Evolutionary conservation across 2,888 invertebrate species (phyloP), one percentile per base, ranked within the genome.

Genomic region (Rhimphoctona megacephalus): DNA sequence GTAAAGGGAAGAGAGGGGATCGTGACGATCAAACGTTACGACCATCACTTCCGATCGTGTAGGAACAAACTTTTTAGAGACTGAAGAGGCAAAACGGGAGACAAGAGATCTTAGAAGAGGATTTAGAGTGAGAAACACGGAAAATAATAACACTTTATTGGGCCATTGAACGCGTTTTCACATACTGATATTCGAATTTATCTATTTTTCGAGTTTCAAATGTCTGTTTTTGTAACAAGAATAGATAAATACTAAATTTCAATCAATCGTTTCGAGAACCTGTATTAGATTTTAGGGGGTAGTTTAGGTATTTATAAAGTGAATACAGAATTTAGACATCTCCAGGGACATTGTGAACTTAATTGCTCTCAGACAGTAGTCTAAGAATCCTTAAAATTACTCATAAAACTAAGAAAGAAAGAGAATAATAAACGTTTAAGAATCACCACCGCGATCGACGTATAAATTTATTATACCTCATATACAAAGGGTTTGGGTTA

Each of bases 21-120:
- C 36, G 70, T 7, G 30, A 22, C 30, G 85, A 85, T 79, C 82
- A 82, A 76, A 85, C 82, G 82, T 33, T 52, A 66, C 61, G 61
- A 74, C 6, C 36, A 22, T 25, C 66, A 30, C 66, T 19, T 77
- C 43, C 70, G 46, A 46, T 70, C 39, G 39, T 30, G 61, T 61
- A 61, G 30, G 61, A 61, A 61, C 17, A 61, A 61, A 61, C 61
- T 61, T 61, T n/a, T 6, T 17, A 61, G 61, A 61, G 30, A 61
- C 61, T 17, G 30, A 61, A 61, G 61, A 17, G 30, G 17, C 30
- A 6, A 61, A 17, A 17, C 30, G 14, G 61, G 17, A 61, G 61
- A 61, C 61, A 17, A 61, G 61, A 61, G 61, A 61, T 61, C 61
- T 61, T 17, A 6, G 30, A 30, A 30, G 25, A 17, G 17, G 30